phyloP scores from a whole-genome alignment of 2,113 vertebrate genomes.

The Actenoides lindsayi region DNA sequence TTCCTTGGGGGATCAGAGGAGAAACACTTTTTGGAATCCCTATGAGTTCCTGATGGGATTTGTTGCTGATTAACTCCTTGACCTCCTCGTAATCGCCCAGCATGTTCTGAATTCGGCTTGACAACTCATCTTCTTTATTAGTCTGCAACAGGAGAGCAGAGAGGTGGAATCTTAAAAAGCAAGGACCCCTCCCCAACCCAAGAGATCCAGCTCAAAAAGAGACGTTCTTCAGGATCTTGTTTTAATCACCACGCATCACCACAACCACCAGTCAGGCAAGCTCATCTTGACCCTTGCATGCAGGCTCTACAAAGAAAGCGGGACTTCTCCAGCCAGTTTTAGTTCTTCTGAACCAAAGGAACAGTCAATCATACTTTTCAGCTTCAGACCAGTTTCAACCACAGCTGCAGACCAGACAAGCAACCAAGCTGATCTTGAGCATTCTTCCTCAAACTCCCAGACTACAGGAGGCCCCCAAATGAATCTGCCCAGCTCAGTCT shows the following conservation, averaged over 20 bases:
- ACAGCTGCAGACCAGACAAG: not conserved
- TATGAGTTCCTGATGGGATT: constrained; percentile 68
- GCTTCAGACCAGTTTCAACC: not conserved
- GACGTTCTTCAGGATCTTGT: not conserved
- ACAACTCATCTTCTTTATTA: constrained; percentile 91
- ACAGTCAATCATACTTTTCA: too few species aligned
- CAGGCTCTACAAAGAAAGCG: not conserved
- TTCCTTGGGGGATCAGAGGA: constrained; percentile 48
- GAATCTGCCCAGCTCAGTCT: not conserved
- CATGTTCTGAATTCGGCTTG: constrained; percentile 90
- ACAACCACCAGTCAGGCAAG: not conserved
- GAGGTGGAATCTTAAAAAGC: not conserved
- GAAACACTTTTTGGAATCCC: constrained; percentile 61
- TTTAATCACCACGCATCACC: not conserved
- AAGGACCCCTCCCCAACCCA: not conserved
- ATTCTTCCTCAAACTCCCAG: not conserved
- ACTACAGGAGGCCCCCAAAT: not conserved
- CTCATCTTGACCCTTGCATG: not conserved
- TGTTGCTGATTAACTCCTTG: constrained; percentile 78
- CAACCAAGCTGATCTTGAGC: not conserved
- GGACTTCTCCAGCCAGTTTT: not conserved
- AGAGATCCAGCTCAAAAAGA: not conserved
- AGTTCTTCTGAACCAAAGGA: not conserved
- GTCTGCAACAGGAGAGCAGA: constrained; percentile 77
- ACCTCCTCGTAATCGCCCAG: constrained; percentile 93